Percentiles rank a stretch among this genome's conserved stretches.
Conservation (phyloP, 1,140 invertebrate genomes). For the Aethina tumida region DNA sequence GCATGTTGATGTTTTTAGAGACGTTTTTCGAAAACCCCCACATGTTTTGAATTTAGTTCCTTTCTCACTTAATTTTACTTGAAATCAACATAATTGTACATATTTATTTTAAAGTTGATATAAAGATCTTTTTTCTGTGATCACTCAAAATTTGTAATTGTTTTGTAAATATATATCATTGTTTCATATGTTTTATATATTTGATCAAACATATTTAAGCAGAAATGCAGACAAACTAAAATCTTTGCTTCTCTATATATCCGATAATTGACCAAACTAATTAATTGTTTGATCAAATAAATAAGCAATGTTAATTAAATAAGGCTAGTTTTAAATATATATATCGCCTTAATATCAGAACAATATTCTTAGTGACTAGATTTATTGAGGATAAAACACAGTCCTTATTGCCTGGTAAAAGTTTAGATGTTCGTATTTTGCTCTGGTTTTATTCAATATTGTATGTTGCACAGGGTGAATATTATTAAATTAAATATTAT, state of each 20-base stretch:
- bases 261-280: too few species aligned
- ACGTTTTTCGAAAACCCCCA: too few species aligned
- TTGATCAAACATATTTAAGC: conserved; percentile 2
- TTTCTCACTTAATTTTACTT: conserved; percentile 9
- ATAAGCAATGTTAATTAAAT: background rate
- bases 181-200: background rate
- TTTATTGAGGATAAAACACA: conserved; percentile 3
- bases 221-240: background rate
- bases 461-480: conserved; percentile 24
- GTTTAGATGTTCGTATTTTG: conserved; percentile 12
- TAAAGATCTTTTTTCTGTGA: conserved; percentile 10
- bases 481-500: conserved; percentile 12
- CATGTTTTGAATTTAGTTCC: conserved; percentile 10
- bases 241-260: too few species aligned
- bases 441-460: conserved; percentile 15
- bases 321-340: conserved; percentile 10
- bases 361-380: conserved; percentile 19
- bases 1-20: conserved; percentile 17
- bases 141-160: conserved; percentile 13
- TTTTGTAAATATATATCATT: conserved; percentile 13
- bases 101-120: conserved; percentile 15
- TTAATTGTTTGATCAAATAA: background rate
- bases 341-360: conserved; percentile 24
- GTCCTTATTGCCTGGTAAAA: conserved; percentile 6
- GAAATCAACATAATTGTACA: conserved; percentile 19